Evolutionary conservation across 2,888 invertebrate genomes (phyloP), one percentile per base, ranked within the genome.

Genomic region (Andricus quercusramuli): DNA sequence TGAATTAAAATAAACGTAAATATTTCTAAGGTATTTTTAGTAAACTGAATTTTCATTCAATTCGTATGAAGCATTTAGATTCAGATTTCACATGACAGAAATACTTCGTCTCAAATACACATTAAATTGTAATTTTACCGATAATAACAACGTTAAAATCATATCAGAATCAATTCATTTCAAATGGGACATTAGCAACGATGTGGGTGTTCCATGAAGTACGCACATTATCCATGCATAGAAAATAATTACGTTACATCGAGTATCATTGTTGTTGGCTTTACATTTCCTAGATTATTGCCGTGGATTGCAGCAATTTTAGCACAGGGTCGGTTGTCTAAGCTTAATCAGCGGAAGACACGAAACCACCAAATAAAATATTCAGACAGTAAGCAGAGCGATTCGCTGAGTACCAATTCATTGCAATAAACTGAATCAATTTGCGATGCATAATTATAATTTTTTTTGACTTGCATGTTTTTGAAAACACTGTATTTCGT

Each of bases 231-330:
- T 70, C 51, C 29, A 70, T 51, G 25, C 47, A 70, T 13, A 56
- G 13, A 37, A 32, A 74, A 74, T 74, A 74, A 74, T 74, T 56
- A 74, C 20, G 32, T 74, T 56, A 56, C 37, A 74, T 74, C 37
- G n/a, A 74, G 56, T 74, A 74, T 74, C 37, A 74, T 74, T 74
- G 47, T 56, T 74, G 56, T 74, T 74, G 32, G 56, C 32, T 74
- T 56, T n/a, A 74, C 56, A 74, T 56, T 59, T 74, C 32, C 74
- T 74, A 37, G 51, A 74, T 74, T 59, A 74, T 74, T 74, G 37
- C 74, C 6, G 32, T 37, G 74, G 74, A 74, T 74, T 74, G 74
- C 51, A 37, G 74, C 37, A 74, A 74, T 74, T 74, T 74, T 15
- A 59, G 56, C 32, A n/a, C 37, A n/a, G 74, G 74, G 37, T 37